Evolutionary conservation across 2,888 invertebrate species (phyloP).

Genomic region (Trachelus troglodyta): DNA sequence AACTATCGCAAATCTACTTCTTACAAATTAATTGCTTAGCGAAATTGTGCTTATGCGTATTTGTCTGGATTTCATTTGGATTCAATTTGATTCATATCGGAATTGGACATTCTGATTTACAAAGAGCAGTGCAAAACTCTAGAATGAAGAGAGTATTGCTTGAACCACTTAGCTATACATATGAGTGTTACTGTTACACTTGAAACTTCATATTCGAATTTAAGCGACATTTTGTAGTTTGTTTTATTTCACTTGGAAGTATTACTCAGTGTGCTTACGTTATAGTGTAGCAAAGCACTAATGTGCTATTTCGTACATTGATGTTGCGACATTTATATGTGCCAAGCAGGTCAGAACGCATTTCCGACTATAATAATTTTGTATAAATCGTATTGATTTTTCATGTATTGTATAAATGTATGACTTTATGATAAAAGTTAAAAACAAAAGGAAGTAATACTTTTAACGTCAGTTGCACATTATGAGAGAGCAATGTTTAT

Average conservation of each 20-base stretch:
- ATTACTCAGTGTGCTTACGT: not conserved
- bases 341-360: not conserved
- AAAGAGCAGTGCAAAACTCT: not conserved
- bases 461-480: not conserved
- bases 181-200: not conserved
- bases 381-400: not conserved
- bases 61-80: conserved; percentile 29
- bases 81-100: conserved; percentile 37
- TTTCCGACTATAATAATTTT: not conserved
- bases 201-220: not conserved
- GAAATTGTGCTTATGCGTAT: conserved; percentile 32
- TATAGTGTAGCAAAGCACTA: not conserved
- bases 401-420: not conserved
- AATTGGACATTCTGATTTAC: not conserved
- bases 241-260: not conserved
- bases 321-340: not conserved
- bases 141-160: not conserved
- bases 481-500: not conserved
- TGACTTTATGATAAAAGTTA: not conserved
- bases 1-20: not conserved
- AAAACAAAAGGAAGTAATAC: not conserved
- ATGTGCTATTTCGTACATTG: not conserved
- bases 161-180: not conserved
- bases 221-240: not conserved
- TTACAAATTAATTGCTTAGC: conserved; percentile 3